Evolutionary conservation across 2,797 vertebrate species (phyloP).

Genomic region (Ceyx erithaca): DNA sequence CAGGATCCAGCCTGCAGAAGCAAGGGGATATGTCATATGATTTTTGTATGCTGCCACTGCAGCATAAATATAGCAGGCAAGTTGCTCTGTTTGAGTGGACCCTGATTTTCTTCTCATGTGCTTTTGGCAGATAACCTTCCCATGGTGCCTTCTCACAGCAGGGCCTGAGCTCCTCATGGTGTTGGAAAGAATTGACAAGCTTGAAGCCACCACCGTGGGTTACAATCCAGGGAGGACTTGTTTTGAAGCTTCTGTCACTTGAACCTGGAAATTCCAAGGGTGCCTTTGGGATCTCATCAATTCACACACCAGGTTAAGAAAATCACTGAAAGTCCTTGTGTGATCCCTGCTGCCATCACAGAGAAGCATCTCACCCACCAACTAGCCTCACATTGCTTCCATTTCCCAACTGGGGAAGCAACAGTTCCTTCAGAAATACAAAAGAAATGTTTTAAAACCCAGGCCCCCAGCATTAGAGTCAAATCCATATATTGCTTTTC

Average conservation of each 20-base stretch:
- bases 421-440: background rate
- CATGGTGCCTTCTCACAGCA: background rate
- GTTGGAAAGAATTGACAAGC: background rate
- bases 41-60: constrained; percentile 6
- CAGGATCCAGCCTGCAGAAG: constrained; percentile 40
- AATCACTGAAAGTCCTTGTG: background rate
- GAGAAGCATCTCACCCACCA: background rate
- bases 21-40: background rate
- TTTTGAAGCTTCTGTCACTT: background rate
- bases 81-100: background rate
- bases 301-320: fast-evolving
- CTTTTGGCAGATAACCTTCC: background rate
- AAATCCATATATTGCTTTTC: background rate
- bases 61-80: background rate
- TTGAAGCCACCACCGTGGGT: background rate
- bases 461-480: background rate
- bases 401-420: background rate
- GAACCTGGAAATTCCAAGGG: background rate
- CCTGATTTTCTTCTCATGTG: background rate
- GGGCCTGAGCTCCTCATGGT: background rate
- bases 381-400: background rate
- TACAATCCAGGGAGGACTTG: background rate
- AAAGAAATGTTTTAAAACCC: background rate
- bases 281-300: background rate
- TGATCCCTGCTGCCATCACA: background rate